A percentile compares a stretch with the other conserved stretches of the same genome.
These are phyloP conservation scores for Xerus rutilus DNA, from an alignment of 2,797 vertebrate species.

Conservation along the genomic window DNA sequence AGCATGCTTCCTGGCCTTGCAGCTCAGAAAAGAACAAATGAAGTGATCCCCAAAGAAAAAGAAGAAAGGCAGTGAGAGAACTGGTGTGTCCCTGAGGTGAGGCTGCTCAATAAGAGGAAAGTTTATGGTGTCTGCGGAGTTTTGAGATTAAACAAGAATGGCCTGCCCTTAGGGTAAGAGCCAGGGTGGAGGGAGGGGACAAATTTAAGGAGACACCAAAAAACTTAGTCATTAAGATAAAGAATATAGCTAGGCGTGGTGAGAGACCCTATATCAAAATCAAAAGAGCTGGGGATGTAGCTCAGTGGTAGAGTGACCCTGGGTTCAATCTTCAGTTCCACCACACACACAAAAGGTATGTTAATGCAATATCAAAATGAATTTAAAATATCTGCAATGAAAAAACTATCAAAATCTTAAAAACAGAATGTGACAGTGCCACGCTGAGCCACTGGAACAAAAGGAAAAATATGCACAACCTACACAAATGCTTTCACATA, in stretches of 20 bases:
- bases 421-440: background rate
- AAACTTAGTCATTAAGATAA: background rate
- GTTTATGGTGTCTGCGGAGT: background rate
- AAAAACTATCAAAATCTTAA: slow-evolving; percentile 16
- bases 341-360: background rate
- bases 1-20: background rate
- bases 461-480: background rate
- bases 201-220: background rate
- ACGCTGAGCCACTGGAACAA: background rate
- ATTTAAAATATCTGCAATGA: background rate
- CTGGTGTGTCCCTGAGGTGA: background rate
- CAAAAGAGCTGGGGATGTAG: no score
- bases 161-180: background rate
- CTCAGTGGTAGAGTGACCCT: no score
- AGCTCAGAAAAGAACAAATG: background rate
- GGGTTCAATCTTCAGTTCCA: no score
- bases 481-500: background rate
- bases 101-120: background rate
- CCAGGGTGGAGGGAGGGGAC: background rate
- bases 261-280: no score
- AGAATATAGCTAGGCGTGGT: background rate
- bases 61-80: background rate
- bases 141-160: slow-evolving; percentile 29
- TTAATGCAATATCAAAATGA: slow-evolving; percentile 23
- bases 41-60: background rate